Conservation (phyloP, 2,797 vertebrate species). For the Serranus cabrilla region DNA sequence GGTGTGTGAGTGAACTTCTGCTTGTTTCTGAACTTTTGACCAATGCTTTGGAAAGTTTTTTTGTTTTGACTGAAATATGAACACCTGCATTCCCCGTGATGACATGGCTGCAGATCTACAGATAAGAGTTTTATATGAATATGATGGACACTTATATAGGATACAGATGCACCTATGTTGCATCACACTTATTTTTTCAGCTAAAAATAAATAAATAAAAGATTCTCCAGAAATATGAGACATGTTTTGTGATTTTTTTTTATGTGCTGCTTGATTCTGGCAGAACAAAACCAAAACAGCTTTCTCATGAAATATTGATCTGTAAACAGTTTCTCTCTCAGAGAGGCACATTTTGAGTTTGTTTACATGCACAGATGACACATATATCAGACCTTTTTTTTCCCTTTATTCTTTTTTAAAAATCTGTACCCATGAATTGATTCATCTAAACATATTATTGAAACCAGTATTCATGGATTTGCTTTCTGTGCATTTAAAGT, state of each 20-base stretch:
- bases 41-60: conserved; percentile 17
- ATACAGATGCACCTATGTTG: background rate
- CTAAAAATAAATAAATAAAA: background rate
- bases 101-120: conserved; percentile 2
- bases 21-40: conserved; percentile 41
- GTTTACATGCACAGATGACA: background rate
- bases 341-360: background rate
- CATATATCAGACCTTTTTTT: background rate
- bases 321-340: background rate
- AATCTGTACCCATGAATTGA: background rate
- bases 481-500: background rate
- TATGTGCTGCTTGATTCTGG: background rate
- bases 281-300: background rate
- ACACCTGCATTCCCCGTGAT: conserved; percentile 9
- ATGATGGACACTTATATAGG: too few species aligned
- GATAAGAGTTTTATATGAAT: background rate
- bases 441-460: background rate
- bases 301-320: background rate
- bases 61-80: conserved; percentile 49
- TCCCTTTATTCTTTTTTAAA: background rate
- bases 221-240: background rate
- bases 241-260: background rate
- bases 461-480: background rate
- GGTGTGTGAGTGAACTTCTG: conserved; percentile 13
- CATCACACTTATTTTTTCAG: background rate